Evolutionary conservation across 2,797 vertebrate species (phyloP), one percentile per base, ranked within the genome.

Genomic region (Botia almorhae): DNA sequence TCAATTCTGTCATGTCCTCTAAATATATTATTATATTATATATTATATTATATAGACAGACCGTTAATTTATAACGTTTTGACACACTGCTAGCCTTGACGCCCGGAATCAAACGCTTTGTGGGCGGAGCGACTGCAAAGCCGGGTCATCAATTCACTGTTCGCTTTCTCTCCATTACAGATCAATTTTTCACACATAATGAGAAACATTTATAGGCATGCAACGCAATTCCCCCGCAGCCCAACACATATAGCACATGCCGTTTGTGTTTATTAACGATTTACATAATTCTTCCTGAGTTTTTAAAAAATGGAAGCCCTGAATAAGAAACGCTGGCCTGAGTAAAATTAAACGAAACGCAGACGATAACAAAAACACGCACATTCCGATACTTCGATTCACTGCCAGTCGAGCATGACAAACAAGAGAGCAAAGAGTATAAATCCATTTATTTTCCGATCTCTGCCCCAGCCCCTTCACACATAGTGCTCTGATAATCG

Each of bases 181-280:
- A 94, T 94, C 89, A 89, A 93, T 93, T 92, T 87, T 93, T 91
- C 89, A 93, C 91, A 92, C 91, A 89, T 93, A 93, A 93, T 91
- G 88, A 91, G 90, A 92, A 93, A 93, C 91, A 94, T 92, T 91
- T 83, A 81, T 56, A 83, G 86, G 87, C 82, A 89, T 87, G 85
- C 90, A 89, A 89, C 87, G 84, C 82, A 79, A 87, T 70, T 72
- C 63, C 83, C 90, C 89, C 75, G 50, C 70, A 86, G 90, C 87
- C 81, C 60, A 76, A 78, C 84, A 29, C 80, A 72, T 80, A 76
- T 72, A 74, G 67, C 12, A 76, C 88, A 68, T 85, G 85, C 63
- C 39, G 29, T 60, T 87, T 89, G 86, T 86, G 89, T 90, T 86
- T 68, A 85, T 89, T 85, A 85, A 88, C 91, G 84, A 82, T 91